These are phyloP conservation scores for Drosophila ambigua DNA, from an alignment of 1,140 invertebrate species.

Conservation along the genomic window DNA sequence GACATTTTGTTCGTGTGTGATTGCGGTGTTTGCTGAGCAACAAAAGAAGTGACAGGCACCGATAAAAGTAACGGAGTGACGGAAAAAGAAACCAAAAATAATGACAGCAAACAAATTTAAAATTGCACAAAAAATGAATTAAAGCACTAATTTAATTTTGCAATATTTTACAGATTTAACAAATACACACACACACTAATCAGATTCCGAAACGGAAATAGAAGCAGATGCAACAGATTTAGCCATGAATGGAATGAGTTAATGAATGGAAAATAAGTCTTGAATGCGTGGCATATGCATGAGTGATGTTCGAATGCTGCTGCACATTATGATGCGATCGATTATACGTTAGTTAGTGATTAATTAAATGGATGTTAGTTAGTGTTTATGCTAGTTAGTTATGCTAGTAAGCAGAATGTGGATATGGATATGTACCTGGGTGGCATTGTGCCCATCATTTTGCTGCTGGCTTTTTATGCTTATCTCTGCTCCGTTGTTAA, in stretches of 20 bases:
- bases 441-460: slow-evolving; percentile 84
- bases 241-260: slow-evolving; percentile 47
- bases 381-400: slow-evolving; percentile 64
- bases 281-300: slow-evolving; percentile 60
- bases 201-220: slow-evolving; percentile 1
- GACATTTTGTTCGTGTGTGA: no score
- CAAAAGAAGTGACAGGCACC: no score
- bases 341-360: no score
- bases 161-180: neutral
- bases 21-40: no score
- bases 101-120: slow-evolving; percentile 18
- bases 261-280: slow-evolving; percentile 25
- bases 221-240: slow-evolving; percentile 37
- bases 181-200: slow-evolving; percentile 12
- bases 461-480: slow-evolving; percentile 70
- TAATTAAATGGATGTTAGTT: slow-evolving; percentile 4
- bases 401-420: slow-evolving; percentile 47
- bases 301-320: slow-evolving; percentile 55
- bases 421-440: slow-evolving; percentile 81
- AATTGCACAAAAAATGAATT: slow-evolving; percentile 9
- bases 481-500: slow-evolving; percentile 55
- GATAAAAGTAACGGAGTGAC: slow-evolving; percentile 41
- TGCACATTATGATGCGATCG: no score
- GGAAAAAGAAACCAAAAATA: no score
- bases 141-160: no score